Percentiles rank a stretch among this genome's conserved stretches.
These are phyloP conservation scores for Capitulum mitella DNA, from an alignment of 2,888 invertebrate species.

Conservation along the genomic window DNA sequence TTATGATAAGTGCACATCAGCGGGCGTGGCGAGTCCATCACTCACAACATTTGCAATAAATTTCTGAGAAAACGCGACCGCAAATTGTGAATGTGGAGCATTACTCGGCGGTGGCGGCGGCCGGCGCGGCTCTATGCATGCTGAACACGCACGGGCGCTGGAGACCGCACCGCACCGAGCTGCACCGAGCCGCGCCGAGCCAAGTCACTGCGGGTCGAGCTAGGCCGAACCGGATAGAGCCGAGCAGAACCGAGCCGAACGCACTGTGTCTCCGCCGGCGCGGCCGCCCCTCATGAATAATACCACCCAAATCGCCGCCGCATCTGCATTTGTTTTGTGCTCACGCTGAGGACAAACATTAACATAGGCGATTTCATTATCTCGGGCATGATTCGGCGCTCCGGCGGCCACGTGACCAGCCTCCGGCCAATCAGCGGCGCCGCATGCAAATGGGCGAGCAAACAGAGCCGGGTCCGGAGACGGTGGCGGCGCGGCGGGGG, in stretches of 20 bases:
- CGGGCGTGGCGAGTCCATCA: not conserved
- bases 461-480: not conserved
- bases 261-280: not conserved
- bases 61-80: conserved; percentile 18
- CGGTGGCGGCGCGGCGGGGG: not conserved
- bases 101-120: not conserved
- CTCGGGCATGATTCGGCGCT: conserved; percentile 18
- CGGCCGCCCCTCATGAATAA: conserved; percentile 15
- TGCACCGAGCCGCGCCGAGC: not conserved
- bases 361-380: conserved; percentile 22
- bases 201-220: not conserved
- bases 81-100: not conserved
- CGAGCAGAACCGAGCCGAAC: too few species aligned
- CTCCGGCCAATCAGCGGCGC: not conserved
- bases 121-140: not conserved
- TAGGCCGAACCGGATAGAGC: not conserved
- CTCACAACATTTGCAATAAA: conserved; percentile 9
- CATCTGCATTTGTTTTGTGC: conserved; percentile 23
- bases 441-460: not conserved
- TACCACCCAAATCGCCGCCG: conserved; percentile 13
- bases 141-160: not conserved
- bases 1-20: not conserved
- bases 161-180: not conserved
- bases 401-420: conserved; percentile 2
- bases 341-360: conserved; percentile 24